Base-by-base conservation (phyloP, 2,797 vertebrate species). In the Macropodus opercularis region DNA sequence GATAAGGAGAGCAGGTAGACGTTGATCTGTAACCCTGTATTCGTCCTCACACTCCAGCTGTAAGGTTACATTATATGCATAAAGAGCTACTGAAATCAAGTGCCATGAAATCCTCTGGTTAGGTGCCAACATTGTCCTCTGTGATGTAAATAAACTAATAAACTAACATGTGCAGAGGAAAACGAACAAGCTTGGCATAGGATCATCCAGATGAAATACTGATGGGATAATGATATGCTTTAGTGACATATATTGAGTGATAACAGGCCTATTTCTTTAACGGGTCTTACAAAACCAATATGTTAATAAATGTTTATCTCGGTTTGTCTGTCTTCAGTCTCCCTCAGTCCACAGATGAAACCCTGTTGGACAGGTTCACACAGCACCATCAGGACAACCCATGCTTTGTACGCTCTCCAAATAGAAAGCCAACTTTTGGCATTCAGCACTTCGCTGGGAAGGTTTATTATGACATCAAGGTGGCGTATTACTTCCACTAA, bases 391-490 rank as follows among this genome's bases (percentile, higher is more conserved):
- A 92, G 50, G 90, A 94, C 52, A 95, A 92, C 75, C 89, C 89
- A 3, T 94, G 93, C 73, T 95, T 98, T 82, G 86, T 94, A 0
- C 85, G 90, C 41, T 94, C 95, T 13, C 87, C 93, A 0, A 91
- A 93, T 53, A 83, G 88, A 86, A 93, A 96, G 60, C 91, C 88
- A 0, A 92, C 94, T 0, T 99, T 98, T 77, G 86, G 94, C 50
- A 93, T 99, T 67, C 92, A 85, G 23, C 97, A 99, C 87, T 98
- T 95, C 36, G 94, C 96, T 1, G 96, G 95, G 21, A 94, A 86
- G 61, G 95, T 99, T 62, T 93, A 94, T 65, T 99, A 99, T 69
- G 93, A 95, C 83, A 92, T 96, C 80, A 94, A 98, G 94, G 97
- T 98, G 67, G 29, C 32, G 63, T 61, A 35, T 58, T 48, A 39